Conservation (phyloP, 1,140 invertebrate genomes). For the Camponotus floridanus region DNA sequence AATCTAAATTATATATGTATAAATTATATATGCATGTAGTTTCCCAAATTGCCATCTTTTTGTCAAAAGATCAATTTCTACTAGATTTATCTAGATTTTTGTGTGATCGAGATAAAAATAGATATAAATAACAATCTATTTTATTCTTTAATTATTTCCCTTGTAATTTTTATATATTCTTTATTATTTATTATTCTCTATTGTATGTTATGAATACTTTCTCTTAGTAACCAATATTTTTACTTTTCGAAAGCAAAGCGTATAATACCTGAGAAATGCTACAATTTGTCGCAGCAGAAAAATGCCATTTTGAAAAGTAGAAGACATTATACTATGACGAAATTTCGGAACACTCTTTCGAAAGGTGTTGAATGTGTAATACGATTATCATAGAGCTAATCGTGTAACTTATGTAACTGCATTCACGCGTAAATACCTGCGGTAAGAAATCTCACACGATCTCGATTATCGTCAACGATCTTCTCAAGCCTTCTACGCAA, state of each 20-base stretch:
- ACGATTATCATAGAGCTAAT: conserved; percentile 33
- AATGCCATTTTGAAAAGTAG: conserved; percentile 18
- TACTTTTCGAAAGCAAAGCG: too few relatives aligned
- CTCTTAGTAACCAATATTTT: conserved; percentile 6
- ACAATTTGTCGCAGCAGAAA: conserved; percentile 4
- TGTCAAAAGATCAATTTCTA: background rate
- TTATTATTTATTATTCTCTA: background rate
- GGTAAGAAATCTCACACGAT: conserved; percentile 27
- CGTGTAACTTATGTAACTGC: conserved; percentile 18
- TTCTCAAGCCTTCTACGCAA: conserved; percentile 1
- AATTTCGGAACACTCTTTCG: background rate
- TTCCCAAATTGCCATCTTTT: conserved; percentile 18
- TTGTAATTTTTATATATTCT: background rate
- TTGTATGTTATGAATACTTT: conserved; percentile 20
- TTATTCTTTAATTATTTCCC: conserved; percentile 6
- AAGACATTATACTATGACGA: background rate
- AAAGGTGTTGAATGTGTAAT: conserved; percentile 8
- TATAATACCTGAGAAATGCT: background rate
- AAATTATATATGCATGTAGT: background rate
- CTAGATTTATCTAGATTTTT: background rate
- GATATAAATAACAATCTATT: background rate
- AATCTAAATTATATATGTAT: conserved; percentile 3
- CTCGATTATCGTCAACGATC: conserved; percentile 38
- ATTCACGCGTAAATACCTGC: conserved; percentile 5
- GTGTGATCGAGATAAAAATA: background rate